Percentiles rank a stretch among this genome's conserved stretches.
Conservation (phyloP, 2,797 vertebrate genomes). For the Trichosurus vulpecula region DNA sequence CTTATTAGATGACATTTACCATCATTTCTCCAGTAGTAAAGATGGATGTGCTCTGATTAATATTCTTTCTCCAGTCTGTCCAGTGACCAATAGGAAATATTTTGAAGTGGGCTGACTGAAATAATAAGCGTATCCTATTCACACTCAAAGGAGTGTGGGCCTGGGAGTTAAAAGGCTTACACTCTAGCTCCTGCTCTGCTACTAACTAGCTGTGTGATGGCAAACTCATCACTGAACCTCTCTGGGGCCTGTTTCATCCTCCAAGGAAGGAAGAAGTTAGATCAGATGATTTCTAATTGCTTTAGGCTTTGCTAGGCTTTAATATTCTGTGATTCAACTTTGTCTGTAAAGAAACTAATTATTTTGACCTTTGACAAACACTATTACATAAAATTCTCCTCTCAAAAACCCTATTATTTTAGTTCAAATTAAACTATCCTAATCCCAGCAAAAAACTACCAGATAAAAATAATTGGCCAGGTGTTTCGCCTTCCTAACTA, state of each 20-base stretch:
- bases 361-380: neutral
- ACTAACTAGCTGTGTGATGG: neutral
- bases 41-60: neutral
- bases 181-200: neutral
- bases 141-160: neutral
- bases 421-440: neutral
- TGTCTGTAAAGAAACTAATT: neutral
- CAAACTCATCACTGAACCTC: neutral
- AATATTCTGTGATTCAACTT: neutral
- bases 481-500: neutral
- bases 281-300: neutral
- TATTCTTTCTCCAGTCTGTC: neutral
- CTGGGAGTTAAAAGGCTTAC: neutral
- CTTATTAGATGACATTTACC: neutral
- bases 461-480: neutral
- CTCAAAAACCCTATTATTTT: neutral
- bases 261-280: neutral
- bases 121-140: neutral
- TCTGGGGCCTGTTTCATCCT: neutral
- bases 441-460: neutral
- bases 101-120: neutral
- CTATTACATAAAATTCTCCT: neutral
- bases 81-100: neutral
- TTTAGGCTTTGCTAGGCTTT: neutral
- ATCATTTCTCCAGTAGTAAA: neutral